These are phyloP conservation scores for Alligator sinensis DNA, from an alignment of 2,113 vertebrate species.

Conservation along the genomic window DNA sequence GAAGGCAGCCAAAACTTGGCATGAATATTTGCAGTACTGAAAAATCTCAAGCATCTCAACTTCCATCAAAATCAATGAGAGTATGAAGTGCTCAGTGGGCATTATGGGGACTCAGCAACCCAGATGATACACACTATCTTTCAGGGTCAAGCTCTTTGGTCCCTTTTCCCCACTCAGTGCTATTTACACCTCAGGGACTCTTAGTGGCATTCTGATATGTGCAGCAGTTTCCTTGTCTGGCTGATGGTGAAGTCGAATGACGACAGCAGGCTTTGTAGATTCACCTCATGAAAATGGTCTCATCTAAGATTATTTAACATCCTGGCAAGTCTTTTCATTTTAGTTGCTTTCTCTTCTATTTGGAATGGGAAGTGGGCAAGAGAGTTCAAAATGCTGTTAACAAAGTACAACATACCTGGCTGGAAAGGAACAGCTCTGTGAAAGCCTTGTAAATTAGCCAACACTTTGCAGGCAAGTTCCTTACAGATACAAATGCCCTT, in stretches of 20 bases:
- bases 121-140: neutral
- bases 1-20: rapidly evolving
- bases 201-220: neutral
- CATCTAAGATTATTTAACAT: neutral
- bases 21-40: neutral
- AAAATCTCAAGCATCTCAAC: neutral
- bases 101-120: neutral
- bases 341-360: neutral
- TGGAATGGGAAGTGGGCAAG: rapidly evolving
- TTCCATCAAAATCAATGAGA: neutral
- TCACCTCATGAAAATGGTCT: neutral
- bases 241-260: neutral
- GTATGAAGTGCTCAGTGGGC: rapidly evolving
- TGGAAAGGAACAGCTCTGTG: neutral
- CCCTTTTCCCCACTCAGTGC: rapidly evolving
- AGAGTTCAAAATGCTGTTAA: neutral
- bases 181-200: neutral
- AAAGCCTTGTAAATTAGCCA: neutral
- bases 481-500: neutral
- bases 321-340: neutral
- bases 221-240: neutral
- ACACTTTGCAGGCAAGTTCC: neutral
- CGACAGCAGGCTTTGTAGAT: neutral
- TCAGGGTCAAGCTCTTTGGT: neutral
- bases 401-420: neutral